Conservation (phyloP, 2,113 vertebrate species). For the Chitala chitala region DNA sequence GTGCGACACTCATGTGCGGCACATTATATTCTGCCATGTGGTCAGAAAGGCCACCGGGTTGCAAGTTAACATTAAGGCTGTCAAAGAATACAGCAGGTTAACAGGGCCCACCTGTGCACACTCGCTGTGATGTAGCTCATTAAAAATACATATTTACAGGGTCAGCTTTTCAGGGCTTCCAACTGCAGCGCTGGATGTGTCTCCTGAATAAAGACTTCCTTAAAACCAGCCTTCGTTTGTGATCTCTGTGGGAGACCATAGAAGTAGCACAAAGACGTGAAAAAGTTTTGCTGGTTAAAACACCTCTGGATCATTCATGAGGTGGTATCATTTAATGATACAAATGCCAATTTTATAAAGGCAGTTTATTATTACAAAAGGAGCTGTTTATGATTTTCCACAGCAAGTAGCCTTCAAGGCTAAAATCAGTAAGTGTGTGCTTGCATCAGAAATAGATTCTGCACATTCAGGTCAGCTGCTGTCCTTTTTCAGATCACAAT, state of each 20-base stretch:
- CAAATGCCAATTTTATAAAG: too few species aligned
- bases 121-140: background rate
- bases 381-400: too few species aligned
- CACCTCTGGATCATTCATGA: background rate
- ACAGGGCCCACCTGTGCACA: background rate
- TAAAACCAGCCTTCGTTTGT: background rate
- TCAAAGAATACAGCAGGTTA: background rate
- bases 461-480: background rate
- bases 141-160: background rate
- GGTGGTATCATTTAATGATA: background rate
- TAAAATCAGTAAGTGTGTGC: background rate
- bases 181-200: background rate
- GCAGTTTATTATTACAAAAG: too few species aligned
- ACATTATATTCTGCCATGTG: background rate
- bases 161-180: background rate
- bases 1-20: background rate
- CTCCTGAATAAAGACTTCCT: background rate
- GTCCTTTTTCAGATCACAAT: too few species aligned
- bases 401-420: too few species aligned
- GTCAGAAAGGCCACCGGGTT: background rate
- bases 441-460: background rate
- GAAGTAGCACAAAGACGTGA: background rate
- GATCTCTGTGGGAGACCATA: background rate
- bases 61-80: background rate
- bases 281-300: background rate